These are phyloP conservation scores for Xylota sylvarum DNA, from an alignment of 2,888 invertebrate species.

Conservation along the genomic window DNA sequence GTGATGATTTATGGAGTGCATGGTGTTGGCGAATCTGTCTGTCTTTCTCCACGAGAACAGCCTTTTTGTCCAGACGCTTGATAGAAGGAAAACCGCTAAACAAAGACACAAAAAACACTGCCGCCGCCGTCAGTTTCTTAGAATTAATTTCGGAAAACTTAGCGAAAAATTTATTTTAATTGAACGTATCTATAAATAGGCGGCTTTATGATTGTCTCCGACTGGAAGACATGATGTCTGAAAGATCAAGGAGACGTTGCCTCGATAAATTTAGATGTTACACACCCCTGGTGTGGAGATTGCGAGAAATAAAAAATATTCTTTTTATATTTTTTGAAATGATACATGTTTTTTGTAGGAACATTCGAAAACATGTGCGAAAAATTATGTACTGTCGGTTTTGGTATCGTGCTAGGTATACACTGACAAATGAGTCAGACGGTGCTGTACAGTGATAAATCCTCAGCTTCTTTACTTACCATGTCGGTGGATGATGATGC, in stretches of 20 bases:
- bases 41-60: background rate
- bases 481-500: background rate
- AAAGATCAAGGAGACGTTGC: conserved; percentile 30
- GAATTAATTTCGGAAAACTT: conserved; percentile 25
- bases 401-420: background rate
- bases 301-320: background rate
- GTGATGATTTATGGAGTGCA: conserved; percentile 29
- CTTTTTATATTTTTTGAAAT: conserved; percentile 2
- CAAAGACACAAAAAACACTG: conserved; percentile 42
- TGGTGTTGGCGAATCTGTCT: background rate
- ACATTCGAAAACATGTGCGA: background rate
- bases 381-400: background rate
- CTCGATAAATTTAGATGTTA: conserved; percentile 42
- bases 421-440: background rate
- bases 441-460: background rate
- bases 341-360: background rate
- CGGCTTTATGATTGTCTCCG: conserved; percentile 49
- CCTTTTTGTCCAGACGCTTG: background rate
- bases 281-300: background rate
- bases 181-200: conserved; percentile 57
- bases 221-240: conserved; percentile 65
- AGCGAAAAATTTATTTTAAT: conserved; percentile 32
- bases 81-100: background rate
- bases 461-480: background rate
- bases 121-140: conserved; percentile 5